phyloP scores from a whole-genome alignment of 2,888 invertebrate species.

The Notodonta ziczac region DNA sequence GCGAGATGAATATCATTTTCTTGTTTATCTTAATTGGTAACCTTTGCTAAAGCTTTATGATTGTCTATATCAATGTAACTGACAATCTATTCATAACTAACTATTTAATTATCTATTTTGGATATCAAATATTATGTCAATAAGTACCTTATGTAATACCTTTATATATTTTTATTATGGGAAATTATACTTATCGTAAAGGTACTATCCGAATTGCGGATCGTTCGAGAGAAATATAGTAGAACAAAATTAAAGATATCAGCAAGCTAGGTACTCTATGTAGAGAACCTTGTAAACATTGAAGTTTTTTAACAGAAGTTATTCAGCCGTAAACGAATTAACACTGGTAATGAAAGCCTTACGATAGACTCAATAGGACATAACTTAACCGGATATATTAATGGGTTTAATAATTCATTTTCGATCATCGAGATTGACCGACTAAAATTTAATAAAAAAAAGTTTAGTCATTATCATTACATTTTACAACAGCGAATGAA shows the following conservation, averaged over 20 bases:
- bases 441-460: no score
- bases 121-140: not conserved
- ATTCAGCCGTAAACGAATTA: constrained; percentile 4
- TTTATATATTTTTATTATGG: no score
- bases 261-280: not conserved
- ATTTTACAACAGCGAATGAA: no score
- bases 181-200: no score
- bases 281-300: constrained; percentile 6
- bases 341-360: constrained; percentile 1
- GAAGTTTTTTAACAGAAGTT: not conserved
- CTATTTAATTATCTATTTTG: not conserved
- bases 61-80: not conserved
- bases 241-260: not conserved
- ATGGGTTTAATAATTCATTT: no score
- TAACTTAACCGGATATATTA: no score
- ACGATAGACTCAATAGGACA: not conserved
- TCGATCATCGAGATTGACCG: no score
- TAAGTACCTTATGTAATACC: no score
- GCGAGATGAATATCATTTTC: not conserved
- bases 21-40: constrained; percentile 3
- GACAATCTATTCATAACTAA: not conserved
- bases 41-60: constrained; percentile 2
- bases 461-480: no score
- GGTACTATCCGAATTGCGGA: no score
- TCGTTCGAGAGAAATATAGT: no score